Evolutionary conservation across 1,140 invertebrate genomes (phyloP).

Genomic region (Catajapyx aquilonaris): DNA sequence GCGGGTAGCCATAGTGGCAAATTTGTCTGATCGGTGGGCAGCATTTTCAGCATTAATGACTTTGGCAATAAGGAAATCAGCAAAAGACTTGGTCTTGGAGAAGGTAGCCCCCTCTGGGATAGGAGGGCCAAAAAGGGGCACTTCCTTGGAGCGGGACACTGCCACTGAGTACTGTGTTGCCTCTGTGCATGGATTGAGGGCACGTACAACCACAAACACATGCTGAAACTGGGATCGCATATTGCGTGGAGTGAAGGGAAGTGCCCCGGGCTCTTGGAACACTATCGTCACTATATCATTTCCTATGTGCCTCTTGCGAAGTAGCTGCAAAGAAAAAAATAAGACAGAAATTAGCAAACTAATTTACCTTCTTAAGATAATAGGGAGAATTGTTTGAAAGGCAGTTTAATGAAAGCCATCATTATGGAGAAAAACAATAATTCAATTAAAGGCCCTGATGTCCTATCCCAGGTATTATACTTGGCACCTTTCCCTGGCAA

Average conservation of each 20-base stretch:
- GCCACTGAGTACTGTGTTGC: constrained; percentile 74
- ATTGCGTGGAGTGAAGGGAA: constrained; percentile 77
- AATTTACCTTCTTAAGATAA: too few species aligned
- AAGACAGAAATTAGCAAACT: constrained; percentile 1
- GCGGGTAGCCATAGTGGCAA: constrained; percentile 88
- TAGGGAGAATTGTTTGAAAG: too few species aligned
- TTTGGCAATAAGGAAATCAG: constrained; percentile 85
- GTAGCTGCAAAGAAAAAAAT: constrained; percentile 30
- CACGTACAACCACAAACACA: constrained; percentile 86
- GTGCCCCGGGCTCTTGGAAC: constrained; percentile 86
- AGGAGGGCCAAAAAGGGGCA: constrained; percentile 85
- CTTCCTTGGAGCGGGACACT: constrained; percentile 83
- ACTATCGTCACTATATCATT: constrained; percentile 93
- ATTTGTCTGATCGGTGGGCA: constrained; percentile 86
- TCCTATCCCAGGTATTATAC: too few species aligned
- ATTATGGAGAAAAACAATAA: too few species aligned
- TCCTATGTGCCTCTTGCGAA: constrained; percentile 79
- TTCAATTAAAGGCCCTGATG: too few species aligned
- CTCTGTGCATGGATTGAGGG: constrained; percentile 74
- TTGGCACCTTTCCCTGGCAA: too few species aligned
- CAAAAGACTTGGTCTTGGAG: constrained; percentile 70
- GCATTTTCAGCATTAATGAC: constrained; percentile 97
- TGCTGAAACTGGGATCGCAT: constrained; percentile 93
- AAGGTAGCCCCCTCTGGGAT: constrained; percentile 66
- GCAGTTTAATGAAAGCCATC: too few species aligned